A percentile compares a stretch with the other conserved stretches of the same genome.
phyloP scores from a whole-genome alignment of 2,113 vertebrate species.

The Siniperca knerii region DNA sequence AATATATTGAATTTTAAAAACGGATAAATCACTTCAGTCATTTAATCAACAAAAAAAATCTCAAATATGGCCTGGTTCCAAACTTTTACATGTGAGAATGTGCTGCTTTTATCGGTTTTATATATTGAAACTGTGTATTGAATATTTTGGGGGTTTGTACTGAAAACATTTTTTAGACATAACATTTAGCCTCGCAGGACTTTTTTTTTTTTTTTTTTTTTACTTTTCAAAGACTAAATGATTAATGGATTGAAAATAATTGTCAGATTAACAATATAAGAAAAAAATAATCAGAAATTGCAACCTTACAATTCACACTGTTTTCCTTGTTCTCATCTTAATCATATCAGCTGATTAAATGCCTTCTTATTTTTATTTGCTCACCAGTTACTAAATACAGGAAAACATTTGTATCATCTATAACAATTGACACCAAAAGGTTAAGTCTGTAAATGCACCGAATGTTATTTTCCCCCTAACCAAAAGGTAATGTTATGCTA shows the following conservation, averaged over 20 bases:
- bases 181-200: too few relatives aligned
- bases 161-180: background rate
- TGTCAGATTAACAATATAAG: background rate
- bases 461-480: background rate
- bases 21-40: background rate
- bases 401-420: background rate
- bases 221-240: background rate
- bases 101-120: background rate
- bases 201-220: background rate
- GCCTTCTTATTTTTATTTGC: background rate
- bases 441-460: background rate
- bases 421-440: background rate
- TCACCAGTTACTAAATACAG: background rate
- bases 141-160: background rate
- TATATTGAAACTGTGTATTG: background rate
- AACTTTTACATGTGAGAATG: too few relatives aligned
- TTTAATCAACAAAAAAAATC: background rate
- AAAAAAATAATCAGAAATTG: background rate
- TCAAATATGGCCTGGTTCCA: background rate
- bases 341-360: background rate
- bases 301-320: background rate
- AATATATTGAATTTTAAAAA: too few relatives aligned
- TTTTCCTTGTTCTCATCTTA: background rate
- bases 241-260: background rate
- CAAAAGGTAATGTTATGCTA: background rate